These are phyloP conservation scores for Periplaneta americana DNA, from an alignment of 1,140 invertebrate genomes.

Conservation along the genomic window DNA sequence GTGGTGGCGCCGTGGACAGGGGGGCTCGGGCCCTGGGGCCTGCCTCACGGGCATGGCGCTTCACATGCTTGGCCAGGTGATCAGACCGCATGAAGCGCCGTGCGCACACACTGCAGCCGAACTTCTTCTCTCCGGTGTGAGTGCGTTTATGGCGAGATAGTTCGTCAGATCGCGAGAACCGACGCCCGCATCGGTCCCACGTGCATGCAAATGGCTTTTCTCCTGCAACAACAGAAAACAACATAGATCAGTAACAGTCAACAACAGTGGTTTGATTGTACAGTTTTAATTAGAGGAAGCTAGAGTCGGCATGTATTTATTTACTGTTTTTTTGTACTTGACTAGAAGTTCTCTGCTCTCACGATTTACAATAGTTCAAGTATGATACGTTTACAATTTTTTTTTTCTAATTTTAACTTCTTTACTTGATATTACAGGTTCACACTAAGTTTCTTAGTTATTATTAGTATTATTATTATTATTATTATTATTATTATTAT, in stretches of 20 bases:
- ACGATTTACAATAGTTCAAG: too few relatives aligned
- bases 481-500: too few relatives aligned
- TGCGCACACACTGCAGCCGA: conserved; percentile 79
- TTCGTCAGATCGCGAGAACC: conserved; percentile 92
- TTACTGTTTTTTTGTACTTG: too few relatives aligned
- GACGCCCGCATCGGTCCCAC: conserved; percentile 81
- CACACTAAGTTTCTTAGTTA: too few relatives aligned
- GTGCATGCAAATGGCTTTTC: conserved; percentile 86
- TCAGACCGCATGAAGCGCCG: conserved; percentile 93
- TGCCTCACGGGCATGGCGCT: conserved; percentile 70
- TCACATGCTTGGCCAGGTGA: conserved; percentile 86
- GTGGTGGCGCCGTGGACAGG: conserved; percentile 5
- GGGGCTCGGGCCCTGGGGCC: conserved; percentile 29
- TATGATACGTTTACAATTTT: too few relatives aligned
- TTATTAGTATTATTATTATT: too few relatives aligned
- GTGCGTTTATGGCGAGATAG: conserved; percentile 89
- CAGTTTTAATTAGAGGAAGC: too few relatives aligned
- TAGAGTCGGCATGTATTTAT: too few relatives aligned
- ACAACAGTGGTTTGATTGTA: not conserved
- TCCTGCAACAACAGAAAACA: conserved; percentile 40
- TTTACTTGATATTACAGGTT: too few relatives aligned
- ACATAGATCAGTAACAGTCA: not conserved
- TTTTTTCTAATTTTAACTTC: too few relatives aligned
- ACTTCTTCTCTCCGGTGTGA: conserved; percentile 94
- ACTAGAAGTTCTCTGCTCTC: too few relatives aligned